These are phyloP conservation scores for Harlomillsia oculata DNA, from an alignment of 1,140 invertebrate genomes.

Conservation along the genomic window DNA sequence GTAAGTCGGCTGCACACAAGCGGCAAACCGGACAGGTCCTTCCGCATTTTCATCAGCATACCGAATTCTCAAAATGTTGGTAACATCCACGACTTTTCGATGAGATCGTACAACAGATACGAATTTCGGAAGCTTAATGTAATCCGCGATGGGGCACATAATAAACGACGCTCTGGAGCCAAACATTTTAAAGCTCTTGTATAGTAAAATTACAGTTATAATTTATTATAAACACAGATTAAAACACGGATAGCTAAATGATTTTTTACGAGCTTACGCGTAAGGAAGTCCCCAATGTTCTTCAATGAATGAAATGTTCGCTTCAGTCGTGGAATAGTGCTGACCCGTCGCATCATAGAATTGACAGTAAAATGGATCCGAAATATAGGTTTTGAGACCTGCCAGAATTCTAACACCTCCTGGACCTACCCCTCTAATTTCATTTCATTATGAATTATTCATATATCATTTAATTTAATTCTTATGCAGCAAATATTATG, in stretches of 20 bases:
- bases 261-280: conserved; percentile 1
- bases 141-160: not conserved
- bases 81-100: conserved; percentile 38
- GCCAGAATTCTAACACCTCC: not conserved
- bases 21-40: conserved; percentile 50
- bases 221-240: no score
- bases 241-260: not conserved
- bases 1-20: conserved; percentile 87
- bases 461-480: no score
- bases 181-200: no score
- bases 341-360: not conserved
- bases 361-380: not conserved
- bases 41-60: conserved; percentile 38
- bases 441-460: no score
- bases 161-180: not conserved
- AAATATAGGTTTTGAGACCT: not conserved
- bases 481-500: no score
- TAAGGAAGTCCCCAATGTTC: not conserved
- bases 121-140: not conserved
- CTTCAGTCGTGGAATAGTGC: not conserved
- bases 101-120: not conserved
- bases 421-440: not conserved
- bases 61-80: conserved; percentile 49
- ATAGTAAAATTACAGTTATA: no score
- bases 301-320: conserved; percentile 40